phyloP scores from a whole-genome alignment of 1,140 invertebrate species.

The Drosophila pectinifera region DNA sequence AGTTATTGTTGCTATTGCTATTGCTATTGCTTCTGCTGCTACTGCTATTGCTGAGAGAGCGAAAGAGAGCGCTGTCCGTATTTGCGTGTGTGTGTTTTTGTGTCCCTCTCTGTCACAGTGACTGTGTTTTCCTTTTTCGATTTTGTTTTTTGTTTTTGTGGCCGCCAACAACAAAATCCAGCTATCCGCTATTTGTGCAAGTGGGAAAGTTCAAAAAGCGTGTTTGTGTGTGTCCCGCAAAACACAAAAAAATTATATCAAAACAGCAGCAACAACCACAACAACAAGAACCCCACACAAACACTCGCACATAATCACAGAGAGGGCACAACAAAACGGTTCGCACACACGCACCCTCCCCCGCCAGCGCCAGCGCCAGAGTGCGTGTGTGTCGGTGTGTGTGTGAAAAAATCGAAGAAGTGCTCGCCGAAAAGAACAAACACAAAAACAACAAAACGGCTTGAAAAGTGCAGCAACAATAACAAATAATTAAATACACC shows the following conservation, averaged over 20 bases:
- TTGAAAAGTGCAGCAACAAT: slow-evolving; percentile 12
- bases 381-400: slow-evolving; percentile 48
- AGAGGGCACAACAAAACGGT: slow-evolving; percentile 34
- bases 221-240: slow-evolving; percentile 26
- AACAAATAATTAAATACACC: slow-evolving; percentile 3
- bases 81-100: slow-evolving; percentile 7
- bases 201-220: slow-evolving; percentile 40
- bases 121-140: slow-evolving; percentile 49
- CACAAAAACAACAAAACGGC: slow-evolving; percentile 12
- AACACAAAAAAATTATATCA: slow-evolving; percentile 42
- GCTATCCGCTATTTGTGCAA: slow-evolving; percentile 38
- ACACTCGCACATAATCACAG: slow-evolving; percentile 24
- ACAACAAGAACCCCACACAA: slow-evolving; percentile 34
- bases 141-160: slow-evolving; percentile 28
- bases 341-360: slow-evolving; percentile 35
- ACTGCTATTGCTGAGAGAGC: slow-evolving; percentile 21
- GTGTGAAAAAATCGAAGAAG: slow-evolving; percentile 60
- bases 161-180: slow-evolving; percentile 38
- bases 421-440: slow-evolving; percentile 17
- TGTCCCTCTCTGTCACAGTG: slow-evolving; percentile 35
- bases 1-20: slow-evolving; percentile 27
- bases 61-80: slow-evolving; percentile 17
- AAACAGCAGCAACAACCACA: slow-evolving; percentile 48
- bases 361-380: slow-evolving; percentile 23
- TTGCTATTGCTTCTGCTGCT: background rate